Evolutionary conservation across 2,797 vertebrate genomes (phyloP), one percentile per base, ranked within the genome.

Genomic region (Amblyraja radiata): DNA sequence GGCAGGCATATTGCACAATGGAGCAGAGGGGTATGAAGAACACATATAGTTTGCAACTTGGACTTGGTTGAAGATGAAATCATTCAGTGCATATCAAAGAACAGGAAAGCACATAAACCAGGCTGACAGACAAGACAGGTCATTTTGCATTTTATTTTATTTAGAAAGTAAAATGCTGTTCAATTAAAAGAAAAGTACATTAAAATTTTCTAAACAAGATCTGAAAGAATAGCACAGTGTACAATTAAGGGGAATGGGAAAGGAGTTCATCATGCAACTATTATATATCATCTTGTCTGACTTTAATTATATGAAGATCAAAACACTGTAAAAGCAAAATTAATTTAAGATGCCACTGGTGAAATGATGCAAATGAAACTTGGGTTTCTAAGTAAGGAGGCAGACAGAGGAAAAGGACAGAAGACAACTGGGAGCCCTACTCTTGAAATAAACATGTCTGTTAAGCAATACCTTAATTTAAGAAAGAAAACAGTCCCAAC

Each of bases 131-230:
- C 90, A 92, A 92, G 90, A 76, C 90, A 92, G 21, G 54, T 91
- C 39, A 74, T 74, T 92, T 92, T 54, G 90, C 90, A 92, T 92
- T 92, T 76, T 92, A 92, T 92, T 92, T 92, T 74, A 73, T 92
- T 92, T 74, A 54, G 90, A 76, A 92, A 92, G 90, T 74, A 92
- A 92, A 92, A 76, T 92, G 90, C 90, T 76, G 68, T 76, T 92
- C 84, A 88, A 16, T 86, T 65, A 54, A 65, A 88, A 86, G 68
- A 54, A 88, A 32, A 21, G n/a, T 92, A 92, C 90, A 92, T 92
- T 92, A 18, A 92, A 76, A 9, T 76, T 92, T 71, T 92, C 9
- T n/a, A 76, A 92, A 92, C 90, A 92, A 92, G 71, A 92, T 92
- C 71, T 92, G 71, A 54, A 92, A 88, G n/a, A 46, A 92, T 74